Evolutionary conservation across 30 jellyfish, hydroid and myxozoan genomes (phyloP).

Genomic region (Sanderia malayensis): DNA sequence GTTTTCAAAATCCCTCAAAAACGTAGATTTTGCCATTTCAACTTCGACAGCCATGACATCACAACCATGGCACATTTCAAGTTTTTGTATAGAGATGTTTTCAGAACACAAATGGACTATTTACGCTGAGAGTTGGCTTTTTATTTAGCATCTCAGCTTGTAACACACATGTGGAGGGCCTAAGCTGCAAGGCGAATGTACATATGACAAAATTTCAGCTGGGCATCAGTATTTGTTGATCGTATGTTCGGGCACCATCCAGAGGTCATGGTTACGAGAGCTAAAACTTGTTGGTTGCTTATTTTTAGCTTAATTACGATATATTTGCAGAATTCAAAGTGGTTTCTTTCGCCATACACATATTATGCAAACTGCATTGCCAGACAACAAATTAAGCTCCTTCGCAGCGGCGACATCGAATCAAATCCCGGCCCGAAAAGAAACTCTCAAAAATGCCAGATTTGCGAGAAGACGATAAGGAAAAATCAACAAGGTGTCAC

Average conservation of each 20-base stretch:
- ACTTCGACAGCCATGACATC: too few relatives aligned
- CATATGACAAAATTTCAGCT: conserved; percentile 20
- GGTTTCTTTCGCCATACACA: conserved; percentile 19
- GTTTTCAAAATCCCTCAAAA: too few relatives aligned
- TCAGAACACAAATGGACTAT: too few relatives aligned
- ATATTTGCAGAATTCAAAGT: neutral
- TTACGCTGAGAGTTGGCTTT: too few relatives aligned
- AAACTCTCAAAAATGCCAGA: conserved; percentile 17
- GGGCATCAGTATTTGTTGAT: conserved; percentile 29
- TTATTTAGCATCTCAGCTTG: conserved; percentile 38
- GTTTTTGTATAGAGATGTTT: too few relatives aligned
- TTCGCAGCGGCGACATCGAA: conserved; percentile 29
- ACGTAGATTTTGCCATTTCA: too few relatives aligned
- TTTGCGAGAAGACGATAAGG: conserved; percentile 37
- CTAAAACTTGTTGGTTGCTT: conserved; percentile 20
- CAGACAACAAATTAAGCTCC: conserved; percentile 10
- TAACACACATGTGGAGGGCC: conserved; percentile 37
- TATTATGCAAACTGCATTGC: conserved; percentile 18
- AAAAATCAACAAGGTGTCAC: conserved; percentile 32
- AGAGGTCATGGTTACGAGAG: conserved; percentile 33
- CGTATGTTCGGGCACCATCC: conserved; percentile 30
- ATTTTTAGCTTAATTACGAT: conserved; percentile 7
- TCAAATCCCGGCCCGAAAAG: conserved; percentile 24
- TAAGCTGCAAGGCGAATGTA: conserved; percentile 24
- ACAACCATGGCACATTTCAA: too few relatives aligned